Percentiles rank a stretch among this genome's conserved stretches.
Conservation (phyloP, 2,797 vertebrate genomes). For the Australoheros facetus region DNA sequence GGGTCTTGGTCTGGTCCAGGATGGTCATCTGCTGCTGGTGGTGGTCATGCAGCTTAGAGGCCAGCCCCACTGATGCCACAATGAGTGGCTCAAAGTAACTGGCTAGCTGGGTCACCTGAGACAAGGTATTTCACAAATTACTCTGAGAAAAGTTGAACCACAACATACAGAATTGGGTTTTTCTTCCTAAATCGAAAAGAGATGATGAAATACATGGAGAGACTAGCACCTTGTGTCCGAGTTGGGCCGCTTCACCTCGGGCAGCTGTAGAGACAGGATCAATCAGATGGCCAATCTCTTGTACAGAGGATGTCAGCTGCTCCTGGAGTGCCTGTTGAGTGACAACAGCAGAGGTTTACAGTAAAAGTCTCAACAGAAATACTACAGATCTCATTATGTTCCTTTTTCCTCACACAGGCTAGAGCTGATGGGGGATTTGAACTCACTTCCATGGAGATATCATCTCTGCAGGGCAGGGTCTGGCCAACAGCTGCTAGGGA, state of each 20-base stretch:
- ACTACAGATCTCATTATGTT: constrained; percentile 57
- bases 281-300: constrained; percentile 97
- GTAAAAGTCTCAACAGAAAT: constrained; percentile 50
- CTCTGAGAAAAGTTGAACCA: constrained; percentile 34
- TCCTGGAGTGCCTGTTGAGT: constrained; percentile 91
- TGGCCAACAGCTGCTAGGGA: constrained; percentile 93
- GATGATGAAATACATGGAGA: constrained; percentile 30
- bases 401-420: constrained; percentile 43
- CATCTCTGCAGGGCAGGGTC: constrained; percentile 92
- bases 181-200: constrained; percentile 43
- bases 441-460: constrained; percentile 97
- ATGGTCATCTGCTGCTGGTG: constrained; percentile 99
- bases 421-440: constrained; percentile 52
- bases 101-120: constrained; percentile 92
- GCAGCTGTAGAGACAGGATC: constrained; percentile 94
- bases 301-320: constrained; percentile 95
- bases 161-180: constrained; percentile 22
- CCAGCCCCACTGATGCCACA: constrained; percentile 90
- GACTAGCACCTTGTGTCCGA: constrained; percentile 92
- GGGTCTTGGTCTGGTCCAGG: constrained; percentile 96
- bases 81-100: constrained; percentile 96
- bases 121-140: constrained; percentile 20
- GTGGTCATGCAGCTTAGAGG: constrained; percentile 92
- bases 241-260: constrained; percentile 94
- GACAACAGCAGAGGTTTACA: constrained; percentile 41